Conservation (phyloP, 2,797 vertebrate species). For the Phataginus tetradactyla region DNA sequence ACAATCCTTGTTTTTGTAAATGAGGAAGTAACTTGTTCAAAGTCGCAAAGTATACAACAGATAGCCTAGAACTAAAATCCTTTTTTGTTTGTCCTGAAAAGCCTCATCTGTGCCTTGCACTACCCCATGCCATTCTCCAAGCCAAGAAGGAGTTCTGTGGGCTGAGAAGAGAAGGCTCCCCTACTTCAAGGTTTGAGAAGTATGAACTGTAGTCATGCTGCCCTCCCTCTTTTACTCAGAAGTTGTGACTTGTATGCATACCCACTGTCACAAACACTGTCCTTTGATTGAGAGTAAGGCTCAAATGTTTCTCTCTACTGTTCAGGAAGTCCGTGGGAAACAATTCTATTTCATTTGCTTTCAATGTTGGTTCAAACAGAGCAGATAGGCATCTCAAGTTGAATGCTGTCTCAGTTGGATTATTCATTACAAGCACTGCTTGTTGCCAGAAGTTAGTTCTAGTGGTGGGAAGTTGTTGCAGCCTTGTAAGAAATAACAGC, state of each 20-base stretch:
- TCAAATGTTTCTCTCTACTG: not conserved
- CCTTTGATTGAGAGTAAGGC: not conserved
- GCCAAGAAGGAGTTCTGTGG: not conserved
- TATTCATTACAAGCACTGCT: conserved; percentile 55
- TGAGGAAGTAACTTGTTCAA: not conserved
- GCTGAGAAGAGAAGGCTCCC: not conserved
- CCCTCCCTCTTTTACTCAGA: not conserved
- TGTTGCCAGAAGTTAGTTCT: conserved; percentile 40
- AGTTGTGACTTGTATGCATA: not conserved
- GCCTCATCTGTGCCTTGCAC: not conserved
- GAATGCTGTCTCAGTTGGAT: conserved; percentile 45
- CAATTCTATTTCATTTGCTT: conserved; percentile 48
- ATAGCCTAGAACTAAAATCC: not conserved
- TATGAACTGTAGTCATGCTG: not conserved
- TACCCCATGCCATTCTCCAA: not conserved
- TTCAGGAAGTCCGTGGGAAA: conserved; percentile 41
- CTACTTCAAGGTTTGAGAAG: not conserved
- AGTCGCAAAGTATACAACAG: not conserved
- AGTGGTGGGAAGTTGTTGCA: not conserved
- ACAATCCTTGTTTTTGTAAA: not conserved
- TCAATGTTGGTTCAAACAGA: conserved; percentile 40
- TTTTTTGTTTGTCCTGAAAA: not conserved
- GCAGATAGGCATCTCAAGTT: conserved; percentile 56
- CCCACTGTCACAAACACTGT: not conserved
- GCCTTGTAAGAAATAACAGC: conserved; percentile 53